These are phyloP conservation scores for Aleiodes sp. DNA, from an alignment of 1,140 invertebrate species.

Conservation along the genomic window DNA sequence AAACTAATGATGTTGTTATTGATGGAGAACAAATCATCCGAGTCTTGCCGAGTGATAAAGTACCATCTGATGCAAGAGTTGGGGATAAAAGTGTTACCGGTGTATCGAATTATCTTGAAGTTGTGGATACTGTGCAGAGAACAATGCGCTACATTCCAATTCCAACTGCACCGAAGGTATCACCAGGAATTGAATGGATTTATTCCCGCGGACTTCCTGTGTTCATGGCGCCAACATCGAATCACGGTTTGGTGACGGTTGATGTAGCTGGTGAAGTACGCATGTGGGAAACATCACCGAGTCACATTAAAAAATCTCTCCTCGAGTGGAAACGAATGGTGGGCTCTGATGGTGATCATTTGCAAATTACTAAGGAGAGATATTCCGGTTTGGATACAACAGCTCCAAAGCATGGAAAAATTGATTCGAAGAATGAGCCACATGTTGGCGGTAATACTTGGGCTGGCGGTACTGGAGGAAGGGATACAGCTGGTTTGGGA, in stretches of 20 bases:
- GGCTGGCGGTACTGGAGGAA: conserved; percentile 91
- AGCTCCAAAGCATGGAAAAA: conserved; percentile 91
- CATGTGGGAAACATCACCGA: conserved; percentile 70
- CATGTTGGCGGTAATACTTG: conserved; percentile 97
- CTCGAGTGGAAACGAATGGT: conserved; percentile 57
- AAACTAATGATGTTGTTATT: conserved; percentile 53
- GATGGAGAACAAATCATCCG: conserved; percentile 59
- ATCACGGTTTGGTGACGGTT: conserved; percentile 68
- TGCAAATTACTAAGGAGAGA: conserved; percentile 79
- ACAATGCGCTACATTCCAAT: conserved; percentile 72
- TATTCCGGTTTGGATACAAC: conserved; percentile 78
- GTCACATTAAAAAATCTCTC: conserved; percentile 63
- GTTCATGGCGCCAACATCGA: conserved; percentile 49
- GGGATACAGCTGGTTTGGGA: conserved; percentile 93
- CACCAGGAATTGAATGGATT: conserved; percentile 52
- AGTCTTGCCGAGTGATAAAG: conserved; percentile 48
- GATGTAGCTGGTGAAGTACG: conserved; percentile 70
- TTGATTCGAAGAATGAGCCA: conserved; percentile 86
- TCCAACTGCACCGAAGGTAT: conserved; percentile 56
- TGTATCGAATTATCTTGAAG: conserved; percentile 67
- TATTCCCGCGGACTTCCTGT: conserved; percentile 59
- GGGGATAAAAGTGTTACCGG: conserved; percentile 36
- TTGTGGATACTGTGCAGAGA: conserved; percentile 66
- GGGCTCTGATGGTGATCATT: conserved; percentile 66
- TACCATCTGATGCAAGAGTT: conserved; percentile 46